These are phyloP conservation scores for Acanthornis magna DNA, from an alignment of 2,797 vertebrate genomes.

Conservation along the genomic window DNA sequence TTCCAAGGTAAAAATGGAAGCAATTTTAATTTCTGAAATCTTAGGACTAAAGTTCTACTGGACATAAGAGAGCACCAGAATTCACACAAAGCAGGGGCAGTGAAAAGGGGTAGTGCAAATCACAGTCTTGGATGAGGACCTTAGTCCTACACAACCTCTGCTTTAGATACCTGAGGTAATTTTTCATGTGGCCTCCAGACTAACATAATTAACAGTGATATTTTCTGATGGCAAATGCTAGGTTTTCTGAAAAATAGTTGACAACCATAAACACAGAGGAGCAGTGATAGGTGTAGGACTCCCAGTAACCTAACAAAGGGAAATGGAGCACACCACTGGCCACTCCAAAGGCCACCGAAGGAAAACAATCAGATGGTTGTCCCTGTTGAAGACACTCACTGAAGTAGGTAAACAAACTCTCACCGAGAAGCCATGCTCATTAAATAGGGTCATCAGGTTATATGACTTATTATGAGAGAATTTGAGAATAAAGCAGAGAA, in stretches of 20 bases:
- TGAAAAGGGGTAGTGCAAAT: not conserved
- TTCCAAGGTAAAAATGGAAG: not conserved
- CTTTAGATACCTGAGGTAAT: not conserved
- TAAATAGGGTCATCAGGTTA: not conserved
- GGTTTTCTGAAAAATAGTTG: not conserved
- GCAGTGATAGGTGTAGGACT: not conserved
- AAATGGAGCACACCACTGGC: not conserved
- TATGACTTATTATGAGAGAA: rapidly evolving
- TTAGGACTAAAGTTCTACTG: not conserved
- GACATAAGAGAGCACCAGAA: not conserved
- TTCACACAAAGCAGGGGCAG: not conserved
- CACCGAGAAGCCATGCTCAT: not conserved
- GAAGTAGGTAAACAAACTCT: not conserved
- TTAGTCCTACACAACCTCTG: not conserved
- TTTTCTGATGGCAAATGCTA: not conserved
- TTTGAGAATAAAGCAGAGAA: not conserved
- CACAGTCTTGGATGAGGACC: not conserved
- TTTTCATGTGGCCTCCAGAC: not conserved
- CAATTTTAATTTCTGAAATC: not conserved
- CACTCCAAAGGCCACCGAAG: not conserved
- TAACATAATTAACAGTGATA: not conserved
- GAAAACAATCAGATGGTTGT: not conserved
- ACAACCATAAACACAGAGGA: not conserved
- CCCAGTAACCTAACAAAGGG: not conserved
- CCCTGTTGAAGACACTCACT: not conserved